phyloP scores from a whole-genome alignment of 92 coral and sea anemone genomes.

The Parazoanthus swiftii region DNA sequence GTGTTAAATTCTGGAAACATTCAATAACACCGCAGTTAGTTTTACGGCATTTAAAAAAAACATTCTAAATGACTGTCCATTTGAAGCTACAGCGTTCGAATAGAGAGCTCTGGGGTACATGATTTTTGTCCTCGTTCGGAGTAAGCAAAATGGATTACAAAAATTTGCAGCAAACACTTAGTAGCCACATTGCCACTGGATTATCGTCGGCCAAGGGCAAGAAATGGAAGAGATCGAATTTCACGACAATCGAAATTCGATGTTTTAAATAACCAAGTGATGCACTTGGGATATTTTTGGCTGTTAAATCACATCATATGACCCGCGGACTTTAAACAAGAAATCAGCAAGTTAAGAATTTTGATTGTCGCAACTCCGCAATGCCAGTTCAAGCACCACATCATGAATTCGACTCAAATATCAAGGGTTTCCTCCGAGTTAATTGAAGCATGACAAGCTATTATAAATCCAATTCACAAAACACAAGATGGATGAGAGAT shows the following conservation, averaged over 20 bases:
- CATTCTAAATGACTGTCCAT: background rate
- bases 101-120: background rate
- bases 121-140: background rate
- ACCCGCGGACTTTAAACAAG: background rate
- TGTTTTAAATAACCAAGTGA: background rate
- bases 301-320: background rate
- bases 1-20: background rate
- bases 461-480: constrained; percentile 38
- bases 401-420: constrained; percentile 18
- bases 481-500: constrained; percentile 33
- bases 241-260: constrained; percentile 24
- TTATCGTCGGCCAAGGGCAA: constrained; percentile 41
- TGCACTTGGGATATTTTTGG: constrained; percentile 1
- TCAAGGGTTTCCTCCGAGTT: constrained; percentile 41
- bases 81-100: background rate
- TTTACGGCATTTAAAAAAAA: background rate
- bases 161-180: background rate
- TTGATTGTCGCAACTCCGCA: background rate
- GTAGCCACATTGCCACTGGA: background rate
- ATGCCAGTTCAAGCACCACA: background rate
- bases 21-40: background rate
- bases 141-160: background rate
- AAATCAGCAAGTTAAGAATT: background rate
- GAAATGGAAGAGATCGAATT: background rate
- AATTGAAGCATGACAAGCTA: constrained; percentile 30